Evolutionary conservation across 2,797 vertebrate species (phyloP).

Genomic region (Lepus townsendii): DNA sequence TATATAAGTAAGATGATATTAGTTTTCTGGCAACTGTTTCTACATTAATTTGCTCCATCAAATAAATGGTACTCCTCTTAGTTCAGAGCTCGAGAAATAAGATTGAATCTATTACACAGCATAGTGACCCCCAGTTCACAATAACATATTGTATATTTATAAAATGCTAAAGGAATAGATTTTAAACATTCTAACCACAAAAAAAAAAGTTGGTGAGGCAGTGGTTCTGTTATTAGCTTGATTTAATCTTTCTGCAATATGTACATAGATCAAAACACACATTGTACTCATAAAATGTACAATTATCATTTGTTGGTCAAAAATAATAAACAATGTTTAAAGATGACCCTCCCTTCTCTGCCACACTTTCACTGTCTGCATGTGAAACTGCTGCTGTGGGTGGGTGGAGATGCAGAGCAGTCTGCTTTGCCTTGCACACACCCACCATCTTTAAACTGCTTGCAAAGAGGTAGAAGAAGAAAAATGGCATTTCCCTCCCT

Average conservation of each 20-base stretch:
- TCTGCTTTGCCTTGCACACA: neutral
- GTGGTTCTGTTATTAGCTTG: neutral
- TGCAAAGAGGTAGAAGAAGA: neutral
- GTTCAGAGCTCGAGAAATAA: neutral
- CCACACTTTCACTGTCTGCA: neutral
- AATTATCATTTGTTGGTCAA: neutral
- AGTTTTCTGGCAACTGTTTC: constrained; percentile 10
- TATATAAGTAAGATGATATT: neutral
- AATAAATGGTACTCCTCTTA: neutral
- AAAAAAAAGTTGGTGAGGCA: neutral
- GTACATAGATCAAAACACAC: neutral
- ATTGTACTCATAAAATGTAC: neutral
- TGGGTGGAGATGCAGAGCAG: neutral
- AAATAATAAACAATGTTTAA: neutral
- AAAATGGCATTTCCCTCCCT: neutral
- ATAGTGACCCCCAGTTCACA: neutral
- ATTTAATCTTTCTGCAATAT: neutral
- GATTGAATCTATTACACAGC: neutral
- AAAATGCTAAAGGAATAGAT: neutral
- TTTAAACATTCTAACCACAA: neutral
- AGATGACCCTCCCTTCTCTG: neutral
- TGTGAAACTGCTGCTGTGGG: neutral
- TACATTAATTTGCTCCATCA: neutral
- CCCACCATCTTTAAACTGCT: neutral
- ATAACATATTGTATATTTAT: neutral